phyloP scores from a whole-genome alignment of 2,797 vertebrate genomes.

The Falco cherrug region DNA sequence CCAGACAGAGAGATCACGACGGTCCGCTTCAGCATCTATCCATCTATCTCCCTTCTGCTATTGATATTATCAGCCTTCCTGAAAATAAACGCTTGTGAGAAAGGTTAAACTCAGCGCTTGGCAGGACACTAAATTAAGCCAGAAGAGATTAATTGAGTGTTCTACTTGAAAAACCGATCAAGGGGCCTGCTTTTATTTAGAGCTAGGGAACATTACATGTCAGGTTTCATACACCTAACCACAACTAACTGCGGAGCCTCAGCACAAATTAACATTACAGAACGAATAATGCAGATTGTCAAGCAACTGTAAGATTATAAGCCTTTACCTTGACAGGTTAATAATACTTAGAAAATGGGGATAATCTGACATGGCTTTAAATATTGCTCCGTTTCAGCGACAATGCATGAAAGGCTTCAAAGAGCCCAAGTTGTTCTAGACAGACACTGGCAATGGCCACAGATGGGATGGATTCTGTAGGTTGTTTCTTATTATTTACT shows the following conservation, averaged over 20 bases:
- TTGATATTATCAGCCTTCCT: neutral
- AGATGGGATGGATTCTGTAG: neutral
- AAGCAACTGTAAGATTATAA: neutral
- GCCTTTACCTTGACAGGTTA: neutral
- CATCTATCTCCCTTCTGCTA: neutral
- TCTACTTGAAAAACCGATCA: neutral
- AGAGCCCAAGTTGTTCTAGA: neutral
- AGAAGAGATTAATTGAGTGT: neutral
- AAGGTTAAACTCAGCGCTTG: neutral
- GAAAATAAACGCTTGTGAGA: neutral
- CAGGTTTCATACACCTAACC: neutral
- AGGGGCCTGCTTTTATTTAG: neutral
- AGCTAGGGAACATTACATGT: neutral
- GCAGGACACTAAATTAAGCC: neutral
- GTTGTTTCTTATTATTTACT: neutral
- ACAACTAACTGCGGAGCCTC: neutral
- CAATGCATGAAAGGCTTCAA: neutral
- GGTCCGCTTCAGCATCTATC: neutral
- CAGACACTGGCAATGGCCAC: neutral
- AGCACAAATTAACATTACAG: neutral
- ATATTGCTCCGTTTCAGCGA: neutral
- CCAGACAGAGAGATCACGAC: neutral
- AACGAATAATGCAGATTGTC: neutral
- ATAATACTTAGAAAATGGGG: neutral
- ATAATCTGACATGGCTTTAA: neutral